Base-by-base conservation (phyloP, 2,888 invertebrate genomes). In the Drosophila lutescens region DNA sequence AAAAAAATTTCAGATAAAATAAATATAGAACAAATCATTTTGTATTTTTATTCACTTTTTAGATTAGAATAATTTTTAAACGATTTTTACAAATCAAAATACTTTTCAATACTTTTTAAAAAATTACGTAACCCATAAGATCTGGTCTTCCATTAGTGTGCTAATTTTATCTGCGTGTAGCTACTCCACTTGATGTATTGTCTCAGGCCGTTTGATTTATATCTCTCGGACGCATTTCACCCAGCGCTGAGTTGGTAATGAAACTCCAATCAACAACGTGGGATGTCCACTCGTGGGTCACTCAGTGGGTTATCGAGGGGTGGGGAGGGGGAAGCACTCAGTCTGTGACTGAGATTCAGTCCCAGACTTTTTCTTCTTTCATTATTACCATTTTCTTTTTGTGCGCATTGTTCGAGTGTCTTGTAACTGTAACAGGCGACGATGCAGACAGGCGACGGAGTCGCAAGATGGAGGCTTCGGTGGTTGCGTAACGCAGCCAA, bases 141-240 rank as follows among this genome's bases (percentile, higher is more conserved):
- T 40, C 3, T 15, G 4, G 40, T 40, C 9, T 17, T 43, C 12
- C 0, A 7, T 20, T 13, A 7, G 23, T 13, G 44, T 13, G 44
- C 3, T 13, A 7, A 20, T 34, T 34, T 49, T 13, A 20, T 13
- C 36, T 12, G 1, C 4, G 60, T 79, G 75, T 43, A 67, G 59
- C 60, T 77, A 76, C 79, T 74, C 73, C 78, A 74, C 76, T 85
- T 86, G 88, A 88, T 85, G 76, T 79, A 88, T 86, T 85, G 88
- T 85, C 77, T 74, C 74, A 74, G 76, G 77, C 74, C 80, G 73
- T 81, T 81, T 88, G 86, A 88, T 85, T 88, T 87, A 88, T 85
- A 81, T 80, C 83, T 79, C 40, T 50, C 20, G 49, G 59, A 60
- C 65, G 67, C 81, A 82, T 82, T 80, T 80, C 80, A 66, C 44